phyloP scores from a whole-genome alignment of 1,140 invertebrate species.

The Ganaspis sp. region DNA sequence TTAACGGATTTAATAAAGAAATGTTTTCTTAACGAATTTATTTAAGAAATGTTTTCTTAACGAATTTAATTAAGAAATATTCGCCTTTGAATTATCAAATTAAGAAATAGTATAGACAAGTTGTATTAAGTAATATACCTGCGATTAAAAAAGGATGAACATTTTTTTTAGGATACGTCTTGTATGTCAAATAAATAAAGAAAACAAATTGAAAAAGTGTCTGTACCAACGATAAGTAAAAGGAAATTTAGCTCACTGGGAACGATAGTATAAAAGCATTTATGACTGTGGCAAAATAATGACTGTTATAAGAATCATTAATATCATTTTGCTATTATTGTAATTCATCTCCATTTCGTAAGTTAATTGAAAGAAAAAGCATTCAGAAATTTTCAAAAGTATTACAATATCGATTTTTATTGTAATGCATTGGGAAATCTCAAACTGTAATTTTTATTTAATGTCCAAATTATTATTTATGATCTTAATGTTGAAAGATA shows the following conservation, averaged over 20 bases:
- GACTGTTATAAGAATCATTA: conserved; percentile 38
- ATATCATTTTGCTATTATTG: conserved; percentile 45
- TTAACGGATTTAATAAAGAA: too few species aligned
- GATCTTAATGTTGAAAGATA: conserved; percentile 59
- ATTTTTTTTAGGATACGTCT: conserved; percentile 20
- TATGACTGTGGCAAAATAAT: conserved; percentile 56
- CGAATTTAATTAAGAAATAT: not conserved
- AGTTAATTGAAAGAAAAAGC: conserved; percentile 51
- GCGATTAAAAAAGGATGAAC: not conserved
- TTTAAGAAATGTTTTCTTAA: too few species aligned
- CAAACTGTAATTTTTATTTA: conserved; percentile 67
- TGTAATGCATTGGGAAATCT: conserved; percentile 60
- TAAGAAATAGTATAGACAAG: not conserved
- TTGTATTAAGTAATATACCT: conserved; percentile 8
- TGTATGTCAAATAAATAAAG: not conserved
- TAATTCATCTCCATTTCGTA: conserved; percentile 57
- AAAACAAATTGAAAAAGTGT: not conserved
- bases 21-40: too few species aligned
- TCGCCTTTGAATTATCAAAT: not conserved
- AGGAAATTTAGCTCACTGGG: conserved; percentile 39
- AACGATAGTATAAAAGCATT: conserved; percentile 51
- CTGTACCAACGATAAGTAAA: conserved; percentile 25
- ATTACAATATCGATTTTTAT: conserved; percentile 58
- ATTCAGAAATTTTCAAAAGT: conserved; percentile 64
- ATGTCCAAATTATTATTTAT: conserved; percentile 68